Evolutionary conservation across 2,113 vertebrate species (phyloP), one percentile per base, ranked within the genome.

Genomic region (Pachycephala philippinensis): DNA sequence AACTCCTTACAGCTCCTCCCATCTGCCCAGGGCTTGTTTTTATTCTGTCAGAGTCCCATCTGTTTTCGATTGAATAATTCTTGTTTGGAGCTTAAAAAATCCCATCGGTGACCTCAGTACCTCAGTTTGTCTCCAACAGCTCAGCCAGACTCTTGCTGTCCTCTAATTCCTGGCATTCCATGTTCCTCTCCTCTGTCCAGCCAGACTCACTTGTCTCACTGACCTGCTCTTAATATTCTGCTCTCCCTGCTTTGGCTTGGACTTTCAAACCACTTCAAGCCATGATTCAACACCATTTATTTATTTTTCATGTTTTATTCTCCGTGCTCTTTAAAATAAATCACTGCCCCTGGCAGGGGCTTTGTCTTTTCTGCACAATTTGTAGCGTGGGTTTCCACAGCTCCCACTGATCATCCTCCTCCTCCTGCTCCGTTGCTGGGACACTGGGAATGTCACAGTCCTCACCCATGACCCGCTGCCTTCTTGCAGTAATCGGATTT

Each of bases 171-270:
- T 93, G 91, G 86, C 96, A 92, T 95, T 68, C 82, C 82, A 1
- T 3, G 70, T 75, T 93, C 79, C 52, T 79, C 61, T 71, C 15
- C 75, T 82, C 94, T 92, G 93, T 85, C 94, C 94, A 75, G 96
- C 91, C 93, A 96, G 93, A 88, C 91, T 66, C 42, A 18, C 94
- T 91, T 45, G 77, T 70, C 90, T 94, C 87, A 39, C 69, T 93
- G 83, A 90, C 83, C 76, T 77, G 56, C 42, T 54, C 85, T 87
- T n/a, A 60, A 52, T 78, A 9, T 84, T 93, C 74, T 79, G 57
- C 78, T 84, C 61, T 87, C 83, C 87, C 78, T 87, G 60, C 85
- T 37, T 82, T 93, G 93, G 90, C 96, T 90, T 59, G 52, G 61
- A 0, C 78, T 53, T 49, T 28, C 65, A 85, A 95, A 90, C 88